Evolutionary conservation across 1,140 invertebrate genomes (phyloP), one percentile per base, ranked within the genome.

Genomic region (Chymomyza costata): DNA sequence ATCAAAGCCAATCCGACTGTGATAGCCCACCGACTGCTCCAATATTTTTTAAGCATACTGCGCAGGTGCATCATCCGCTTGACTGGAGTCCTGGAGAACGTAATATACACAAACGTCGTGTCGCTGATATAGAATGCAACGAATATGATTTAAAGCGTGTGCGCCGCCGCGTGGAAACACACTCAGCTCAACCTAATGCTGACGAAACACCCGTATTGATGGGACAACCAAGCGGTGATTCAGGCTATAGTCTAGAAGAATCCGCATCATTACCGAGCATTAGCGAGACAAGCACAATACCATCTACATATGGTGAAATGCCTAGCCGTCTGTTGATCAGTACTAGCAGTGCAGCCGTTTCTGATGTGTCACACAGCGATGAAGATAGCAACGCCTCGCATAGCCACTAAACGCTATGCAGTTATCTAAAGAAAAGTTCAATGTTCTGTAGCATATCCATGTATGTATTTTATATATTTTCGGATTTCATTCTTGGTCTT

Each of bases 341-440:
- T 60, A 81, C 73, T 13, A 80, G 73, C 56, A 80, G 73, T 25
- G 73, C 41, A 2, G 73, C 30, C 10, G 44, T 80, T 6, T 80
- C 73, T 1, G 73, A 68, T n/a, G 37, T 28, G 3, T 65, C 64
- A 0, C 43, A 30, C 7, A 37, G n/a, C 14, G 14, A 43, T 10
- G 2, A 30, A 2, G n/a, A 25, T 8, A 25, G 21, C 21, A 25
- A 25, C 3, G 21, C 21, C 8, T 25, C 21, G 21, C 21, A 25
- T 3, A 5, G 21, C 37, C n/a, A n/a, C n/a, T n/a, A n/a, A n/a
- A n/a, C n/a, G n/a, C n/a, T n/a, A n/a, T n/a, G n/a, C n/a, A n/a
- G n/a, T n/a, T n/a, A n/a, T n/a, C n/a, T n/a, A n/a, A n/a, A n/a
- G n/a, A n/a, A n/a, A n/a, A n/a, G n/a, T n/a, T n/a, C n/a, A n/a